Base-by-base conservation (phyloP, 2,888 invertebrate genomes). In the Noctua fimbriata region DNA sequence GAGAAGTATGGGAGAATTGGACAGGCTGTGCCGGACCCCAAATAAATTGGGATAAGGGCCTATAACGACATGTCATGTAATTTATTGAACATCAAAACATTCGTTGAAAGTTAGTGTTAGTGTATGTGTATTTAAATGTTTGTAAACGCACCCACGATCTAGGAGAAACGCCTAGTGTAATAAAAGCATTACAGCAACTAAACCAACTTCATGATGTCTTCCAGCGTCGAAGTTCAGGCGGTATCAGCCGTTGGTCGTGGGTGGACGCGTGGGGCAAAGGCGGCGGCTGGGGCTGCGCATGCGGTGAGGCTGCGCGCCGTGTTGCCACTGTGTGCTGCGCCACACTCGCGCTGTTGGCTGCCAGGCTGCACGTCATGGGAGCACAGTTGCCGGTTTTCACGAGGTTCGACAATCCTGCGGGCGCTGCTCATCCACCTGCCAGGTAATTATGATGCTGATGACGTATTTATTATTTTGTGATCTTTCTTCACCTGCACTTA, bases 321-420 rank as follows among this genome's bases (percentile, higher is more conserved):
- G 97, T 99, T 77, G 97, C 97, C 60, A 98, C 98, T n/a, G 97
- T 99, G 44, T 98, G 98, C 83, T 97, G 98, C 87, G 98, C 98
- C 71, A 98, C 99, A 0, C 95, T 98, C 69, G 98, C 98, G 70
- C 97, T 99, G 69, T 97, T 99, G 73, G 97, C 99, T 67, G 98
- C 98, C 5, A 97, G 99, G 84, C 97, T 99, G 79, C 98, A 99
- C 93, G 98, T 99, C 79, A 99, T 99, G 99, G 99, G 99, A 28
- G 99, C 99, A 0, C 99, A 99, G 96, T 97, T 99, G 90, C 99
- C 99, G 14, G 98, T 99, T 84, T 99, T 99, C 95, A 99, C 99
- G 77, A 98, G 98, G 97, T 99, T 99, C 94, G 99, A 99, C 97
- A 99, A 99, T 97, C 99, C 99, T 24, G 99, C 99, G 55, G 99